A percentile compares a stretch with the other conserved stretches of the same genome.
phyloP scores from a whole-genome alignment of 1,140 invertebrate genomes.

The Bicyclus anynana region DNA sequence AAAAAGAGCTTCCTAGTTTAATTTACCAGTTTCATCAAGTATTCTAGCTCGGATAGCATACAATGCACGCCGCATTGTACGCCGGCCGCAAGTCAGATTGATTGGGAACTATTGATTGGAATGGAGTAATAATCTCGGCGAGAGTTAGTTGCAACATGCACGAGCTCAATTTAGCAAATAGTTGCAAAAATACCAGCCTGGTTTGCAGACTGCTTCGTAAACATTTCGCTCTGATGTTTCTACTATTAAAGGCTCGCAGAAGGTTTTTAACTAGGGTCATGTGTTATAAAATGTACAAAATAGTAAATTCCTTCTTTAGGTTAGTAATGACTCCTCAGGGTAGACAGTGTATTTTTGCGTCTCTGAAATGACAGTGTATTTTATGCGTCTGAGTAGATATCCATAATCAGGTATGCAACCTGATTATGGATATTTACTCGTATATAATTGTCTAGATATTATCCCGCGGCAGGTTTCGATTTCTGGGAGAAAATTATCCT shows the following conservation, averaged over 20 bases:
- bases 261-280: no score
- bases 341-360: no score
- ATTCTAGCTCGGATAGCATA: neutral
- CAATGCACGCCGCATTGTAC: neutral
- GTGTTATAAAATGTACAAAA: neutral
- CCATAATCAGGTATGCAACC: no score
- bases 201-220: conserved; percentile 2
- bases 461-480: no score
- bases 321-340: no score
- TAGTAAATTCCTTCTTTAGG: no score
- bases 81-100: neutral
- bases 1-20: neutral
- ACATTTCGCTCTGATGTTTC: conserved; percentile 15
- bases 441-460: no score
- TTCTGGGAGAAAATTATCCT: no score
- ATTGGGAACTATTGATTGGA: conserved; percentile 18
- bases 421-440: no score
- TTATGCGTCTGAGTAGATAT: no score
- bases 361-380: no score
- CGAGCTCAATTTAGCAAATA: conserved; percentile 35
- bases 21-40: neutral
- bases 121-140: conserved; percentile 29
- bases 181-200: conserved; percentile 37
- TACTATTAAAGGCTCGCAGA: no score
- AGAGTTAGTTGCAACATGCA: conserved; percentile 29